Conservation (phyloP, 2,113 vertebrate species). For the Percopsis transmontana region DNA sequence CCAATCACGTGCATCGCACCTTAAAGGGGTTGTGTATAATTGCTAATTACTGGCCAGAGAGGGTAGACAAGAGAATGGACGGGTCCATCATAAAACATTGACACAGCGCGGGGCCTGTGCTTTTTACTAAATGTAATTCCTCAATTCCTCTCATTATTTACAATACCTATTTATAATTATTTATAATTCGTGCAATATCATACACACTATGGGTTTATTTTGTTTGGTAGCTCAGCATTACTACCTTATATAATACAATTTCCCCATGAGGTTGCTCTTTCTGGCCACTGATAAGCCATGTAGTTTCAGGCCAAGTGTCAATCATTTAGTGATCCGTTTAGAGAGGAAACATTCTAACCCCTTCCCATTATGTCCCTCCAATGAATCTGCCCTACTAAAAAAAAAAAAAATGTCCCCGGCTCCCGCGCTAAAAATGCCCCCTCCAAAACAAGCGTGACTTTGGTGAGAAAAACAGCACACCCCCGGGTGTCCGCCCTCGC, state of each 20-base stretch:
- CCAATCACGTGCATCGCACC: not conserved
- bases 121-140: no score
- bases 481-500: constrained; percentile 71
- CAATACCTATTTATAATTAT: no score
- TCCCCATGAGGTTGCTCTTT: constrained; percentile 25
- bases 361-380: constrained; percentile 50
- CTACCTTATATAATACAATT: constrained; percentile 13
- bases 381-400: constrained; percentile 58
- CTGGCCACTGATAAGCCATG: constrained; percentile 19
- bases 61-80: no score
- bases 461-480: constrained; percentile 37
- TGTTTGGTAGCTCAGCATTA: constrained; percentile 6
- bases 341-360: constrained; percentile 34
- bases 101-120: no score
- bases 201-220: no score
- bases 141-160: no score
- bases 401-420: constrained; percentile 59
- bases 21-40: no score
- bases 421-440: constrained; percentile 50
- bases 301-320: constrained; percentile 36
- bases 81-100: no score
- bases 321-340: constrained; percentile 35
- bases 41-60: no score
- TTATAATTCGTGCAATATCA: no score
- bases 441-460: constrained; percentile 58